These are phyloP conservation scores for Chaenogobius annularis DNA, from an alignment of 2,113 vertebrate genomes.

Conservation along the genomic window DNA sequence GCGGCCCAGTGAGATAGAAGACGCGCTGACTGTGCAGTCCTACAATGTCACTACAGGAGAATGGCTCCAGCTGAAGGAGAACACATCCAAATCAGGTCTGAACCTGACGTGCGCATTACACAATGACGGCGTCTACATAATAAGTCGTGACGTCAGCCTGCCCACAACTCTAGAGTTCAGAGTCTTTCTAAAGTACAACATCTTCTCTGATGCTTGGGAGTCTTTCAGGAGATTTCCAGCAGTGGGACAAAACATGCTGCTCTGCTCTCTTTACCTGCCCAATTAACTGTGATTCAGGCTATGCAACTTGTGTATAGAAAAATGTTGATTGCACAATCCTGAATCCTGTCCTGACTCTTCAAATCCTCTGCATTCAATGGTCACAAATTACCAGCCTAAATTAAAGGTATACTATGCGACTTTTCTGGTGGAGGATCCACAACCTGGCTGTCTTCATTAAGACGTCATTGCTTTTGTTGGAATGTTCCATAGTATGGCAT, in stretches of 20 bases:
- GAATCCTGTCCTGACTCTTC: neutral
- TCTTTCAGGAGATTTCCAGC: constrained; percentile 86
- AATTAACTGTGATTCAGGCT: constrained; percentile 56
- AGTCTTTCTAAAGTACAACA: constrained; percentile 92
- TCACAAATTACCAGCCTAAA: constrained; percentile 20
- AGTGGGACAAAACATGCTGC: constrained; percentile 90
- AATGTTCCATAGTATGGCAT: no score
- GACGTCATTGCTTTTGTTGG: no score
- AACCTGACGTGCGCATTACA: constrained; percentile 93
- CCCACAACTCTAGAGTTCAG: constrained; percentile 88
- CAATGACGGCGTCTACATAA: constrained; percentile 94
- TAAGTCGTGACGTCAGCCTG: constrained; percentile 87
- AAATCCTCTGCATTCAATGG: neutral
- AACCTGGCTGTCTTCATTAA: no score
- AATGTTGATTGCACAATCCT: constrained; percentile 21
- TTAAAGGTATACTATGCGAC: no score
- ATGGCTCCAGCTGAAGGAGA: constrained; percentile 91
- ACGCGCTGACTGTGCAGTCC: constrained; percentile 88
- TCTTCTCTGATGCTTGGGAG: constrained; percentile 90
- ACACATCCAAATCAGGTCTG: constrained; percentile 90
- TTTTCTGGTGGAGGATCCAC: no score
- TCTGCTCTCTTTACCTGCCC: constrained; percentile 92
- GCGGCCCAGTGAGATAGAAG: constrained; percentile 83
- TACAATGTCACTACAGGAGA: constrained; percentile 85
- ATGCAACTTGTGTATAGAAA: neutral